These are phyloP conservation scores for Alces alces DNA, from an alignment of 2,113 vertebrate species.

Conservation along the genomic window DNA sequence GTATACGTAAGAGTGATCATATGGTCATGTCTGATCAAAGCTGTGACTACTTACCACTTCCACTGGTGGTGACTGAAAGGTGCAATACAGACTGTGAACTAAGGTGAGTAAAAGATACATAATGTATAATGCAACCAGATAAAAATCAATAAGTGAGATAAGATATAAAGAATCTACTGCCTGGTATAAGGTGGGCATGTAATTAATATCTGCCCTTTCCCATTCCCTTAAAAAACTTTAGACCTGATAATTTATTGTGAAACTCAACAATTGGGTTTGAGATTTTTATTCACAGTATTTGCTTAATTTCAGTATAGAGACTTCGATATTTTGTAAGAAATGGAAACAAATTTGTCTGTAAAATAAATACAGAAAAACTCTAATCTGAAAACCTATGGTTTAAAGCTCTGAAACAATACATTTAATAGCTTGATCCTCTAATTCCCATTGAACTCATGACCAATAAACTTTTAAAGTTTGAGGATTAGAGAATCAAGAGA, in stretches of 20 bases:
- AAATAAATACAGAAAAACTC: neutral
- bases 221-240: neutral
- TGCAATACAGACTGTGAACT: constrained; percentile 95
- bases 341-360: neutral
- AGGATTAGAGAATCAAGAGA: neutral
- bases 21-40: constrained; percentile 89
- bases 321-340: neutral
- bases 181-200: fast-evolving
- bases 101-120: constrained; percentile 81
- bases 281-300: neutral
- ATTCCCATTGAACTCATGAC: neutral
- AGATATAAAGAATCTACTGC: neutral
- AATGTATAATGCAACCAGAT: neutral
- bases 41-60: constrained; percentile 85
- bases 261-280: neutral
- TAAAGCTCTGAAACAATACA: neutral
- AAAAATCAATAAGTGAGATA: neutral
- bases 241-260: neutral
- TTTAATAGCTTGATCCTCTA: neutral
- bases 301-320: neutral
- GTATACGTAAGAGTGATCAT: constrained; percentile 89
- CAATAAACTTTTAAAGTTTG: neutral
- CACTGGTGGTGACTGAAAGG: constrained; percentile 80
- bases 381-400: neutral
- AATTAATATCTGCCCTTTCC: neutral